Evolutionary conservation across 2,888 invertebrate genomes (phyloP), one percentile per base, ranked within the genome.

Genomic region (Nephrotoma guestfalica): DNA sequence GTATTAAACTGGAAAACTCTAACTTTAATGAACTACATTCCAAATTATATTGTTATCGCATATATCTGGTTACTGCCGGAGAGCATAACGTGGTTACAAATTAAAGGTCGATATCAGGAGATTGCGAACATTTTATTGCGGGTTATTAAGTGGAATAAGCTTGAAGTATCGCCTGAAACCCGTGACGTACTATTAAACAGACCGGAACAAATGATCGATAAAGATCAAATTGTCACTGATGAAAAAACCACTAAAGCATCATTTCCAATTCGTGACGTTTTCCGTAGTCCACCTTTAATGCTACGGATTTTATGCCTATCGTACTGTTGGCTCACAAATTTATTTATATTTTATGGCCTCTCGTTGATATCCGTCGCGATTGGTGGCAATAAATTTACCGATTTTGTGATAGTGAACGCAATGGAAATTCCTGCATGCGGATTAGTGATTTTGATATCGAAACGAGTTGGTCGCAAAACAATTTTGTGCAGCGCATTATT

Each of bases 281-380:
- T 88, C n/a, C 87, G 86, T 41, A 87, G 87, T 15, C 83, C 87
- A 13, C 89, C 88, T 85, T 88, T 91, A 15, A 89, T 90, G 86
- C 90, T 90, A 89, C 89, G 91, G 57, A 90, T 91, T 87, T 87
- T 93, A 1, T 94, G 94, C 86, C 95, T 96, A 88, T 94, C 95
- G 13, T 93, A 96, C 88, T 96, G 96, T 92, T 96, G 96, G 96
- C 94, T 96, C 15, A 94, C 96, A 0, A 94, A 95, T 89, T 95
- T 95, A 0, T 94, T 96, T 88, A 94, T 96, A 40, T 97, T 96
- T 90, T 96, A 96, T 89, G 97, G 97, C 0, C 91, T 97, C 51
- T 95, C 95, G 0, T 92, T 97, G 86, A 96, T 96, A 91, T 94
- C 96, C 0, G 95, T 96, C 3, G 93, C 95, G 0, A 91, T 97